Conservation (phyloP, 2,113 vertebrate species). For the Nasalis larvatus region DNA sequence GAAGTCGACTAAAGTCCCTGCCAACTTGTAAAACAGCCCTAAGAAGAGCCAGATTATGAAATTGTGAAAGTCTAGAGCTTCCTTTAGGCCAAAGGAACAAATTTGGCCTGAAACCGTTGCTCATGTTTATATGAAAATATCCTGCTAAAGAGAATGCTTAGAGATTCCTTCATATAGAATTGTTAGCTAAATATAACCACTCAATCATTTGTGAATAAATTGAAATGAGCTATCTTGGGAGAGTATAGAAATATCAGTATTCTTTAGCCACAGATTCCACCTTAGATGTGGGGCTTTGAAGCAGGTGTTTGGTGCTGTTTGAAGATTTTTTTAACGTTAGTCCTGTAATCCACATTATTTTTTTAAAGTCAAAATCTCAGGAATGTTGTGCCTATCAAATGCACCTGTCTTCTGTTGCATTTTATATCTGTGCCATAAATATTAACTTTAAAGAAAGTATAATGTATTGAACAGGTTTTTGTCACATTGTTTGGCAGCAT, state of each 20-base stretch:
- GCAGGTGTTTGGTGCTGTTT: slow-evolving; percentile 9
- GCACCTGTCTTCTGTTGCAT: neutral
- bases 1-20: neutral
- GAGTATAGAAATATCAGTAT: slow-evolving; percentile 59
- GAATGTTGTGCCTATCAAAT: neutral
- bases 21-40: neutral
- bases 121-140: slow-evolving; percentile 40
- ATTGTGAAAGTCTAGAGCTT: neutral
- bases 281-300: neutral
- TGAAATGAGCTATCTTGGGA: slow-evolving; percentile 53
- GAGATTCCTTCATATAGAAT: slow-evolving; percentile 33
- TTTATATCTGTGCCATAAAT: neutral
- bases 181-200: slow-evolving; percentile 66
- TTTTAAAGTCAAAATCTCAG: slow-evolving; percentile 37
- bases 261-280: slow-evolving; percentile 12
- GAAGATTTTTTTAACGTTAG: slow-evolving; percentile 15
- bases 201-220: slow-evolving; percentile 60
- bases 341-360: neutral
- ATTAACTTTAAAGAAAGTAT: slow-evolving; percentile 6
- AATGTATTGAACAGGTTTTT: slow-evolving; percentile 24
- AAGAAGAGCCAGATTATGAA: slow-evolving; percentile 5
- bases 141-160: slow-evolving; percentile 26
- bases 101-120: slow-evolving; percentile 33
- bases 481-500: neutral
- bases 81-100: neutral